Percentiles rank a stretch among this genome's conserved stretches.
phyloP scores from a whole-genome alignment of 1,140 invertebrate genomes.

The Nymphalis io region DNA sequence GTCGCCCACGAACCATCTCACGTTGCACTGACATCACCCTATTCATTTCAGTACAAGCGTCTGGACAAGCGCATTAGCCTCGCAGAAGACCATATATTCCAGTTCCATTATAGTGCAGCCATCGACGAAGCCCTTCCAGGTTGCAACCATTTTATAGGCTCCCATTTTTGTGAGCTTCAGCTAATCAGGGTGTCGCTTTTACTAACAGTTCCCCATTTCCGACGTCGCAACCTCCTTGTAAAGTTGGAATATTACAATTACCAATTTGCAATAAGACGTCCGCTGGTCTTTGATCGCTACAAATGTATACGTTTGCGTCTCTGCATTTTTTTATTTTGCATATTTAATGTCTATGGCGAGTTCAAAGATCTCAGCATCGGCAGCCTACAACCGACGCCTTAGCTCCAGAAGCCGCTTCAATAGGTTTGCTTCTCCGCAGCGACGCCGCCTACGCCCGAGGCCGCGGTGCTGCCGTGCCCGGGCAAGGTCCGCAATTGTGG shows the following conservation, averaged over 20 bases:
- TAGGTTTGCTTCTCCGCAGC: constrained; percentile 59
- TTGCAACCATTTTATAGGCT: constrained; percentile 64
- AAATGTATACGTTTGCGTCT: constrained; percentile 9
- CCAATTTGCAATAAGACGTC: constrained; percentile 6
- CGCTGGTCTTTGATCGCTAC: constrained; percentile 8
- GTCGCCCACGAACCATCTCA: constrained; percentile 26
- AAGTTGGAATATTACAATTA: constrained; percentile 1
- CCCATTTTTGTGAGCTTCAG: constrained; percentile 50
- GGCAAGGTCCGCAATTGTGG: constrained; percentile 69
- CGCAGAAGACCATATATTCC: constrained; percentile 65
- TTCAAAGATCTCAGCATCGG: constrained; percentile 7
- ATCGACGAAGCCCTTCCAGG: constrained; percentile 58
- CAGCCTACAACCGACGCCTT: neutral
- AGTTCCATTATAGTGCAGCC: constrained; percentile 63
- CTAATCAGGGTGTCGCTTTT: constrained; percentile 62
- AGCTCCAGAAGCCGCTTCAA: constrained; percentile 29
- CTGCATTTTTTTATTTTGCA: constrained; percentile 5
- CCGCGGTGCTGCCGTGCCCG: constrained; percentile 72
- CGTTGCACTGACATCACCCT: constrained; percentile 50
- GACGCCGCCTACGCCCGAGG: constrained; percentile 53
- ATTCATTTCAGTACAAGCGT: constrained; percentile 78
- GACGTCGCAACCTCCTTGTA: constrained; percentile 22
- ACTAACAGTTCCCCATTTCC: constrained; percentile 44
- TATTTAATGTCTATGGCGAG: constrained; percentile 2
- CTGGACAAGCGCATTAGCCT: constrained; percentile 75